These are phyloP conservation scores for Drosophila fuyamai DNA, from an alignment of 1,140 invertebrate species.

Conservation along the genomic window DNA sequence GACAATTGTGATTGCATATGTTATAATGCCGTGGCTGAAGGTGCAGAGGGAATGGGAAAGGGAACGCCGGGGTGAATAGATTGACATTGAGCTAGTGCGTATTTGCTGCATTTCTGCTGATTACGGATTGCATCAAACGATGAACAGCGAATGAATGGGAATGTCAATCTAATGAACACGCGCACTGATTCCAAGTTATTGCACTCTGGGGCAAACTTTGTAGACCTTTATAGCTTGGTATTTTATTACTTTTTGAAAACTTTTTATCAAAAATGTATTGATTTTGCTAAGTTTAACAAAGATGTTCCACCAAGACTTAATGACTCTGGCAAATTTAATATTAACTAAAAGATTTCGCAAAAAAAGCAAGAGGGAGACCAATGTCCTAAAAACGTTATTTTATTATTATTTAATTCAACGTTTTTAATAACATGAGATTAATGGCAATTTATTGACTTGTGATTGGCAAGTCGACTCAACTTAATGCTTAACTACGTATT, in stretches of 20 bases:
- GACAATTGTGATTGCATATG: conserved; percentile 80
- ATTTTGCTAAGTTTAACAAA: too few species aligned
- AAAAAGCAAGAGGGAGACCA: too few species aligned
- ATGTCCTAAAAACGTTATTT: too few species aligned
- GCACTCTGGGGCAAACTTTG: neutral
- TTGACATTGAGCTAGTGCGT: conserved; percentile 60
- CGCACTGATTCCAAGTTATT: conserved; percentile 5
- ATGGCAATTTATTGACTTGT: too few species aligned
- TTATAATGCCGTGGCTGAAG: conserved; percentile 62
- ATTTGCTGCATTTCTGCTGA: conserved; percentile 52
- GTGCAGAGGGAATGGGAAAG: neutral
- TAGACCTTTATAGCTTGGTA: neutral
- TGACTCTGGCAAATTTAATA: too few species aligned
- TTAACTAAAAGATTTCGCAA: too few species aligned
- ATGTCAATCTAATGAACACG: conserved; percentile 47
- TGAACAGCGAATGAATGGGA: conserved; percentile 28
- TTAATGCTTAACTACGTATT: too few species aligned
- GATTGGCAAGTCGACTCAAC: too few species aligned
- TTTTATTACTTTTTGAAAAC: neutral
- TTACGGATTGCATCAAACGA: conserved; percentile 57
- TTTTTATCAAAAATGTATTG: too few species aligned
- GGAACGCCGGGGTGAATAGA: conserved; percentile 3
- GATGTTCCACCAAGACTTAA: too few species aligned
- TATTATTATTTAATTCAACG: too few species aligned
- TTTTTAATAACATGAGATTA: too few species aligned